Base-by-base conservation (phyloP, 2,888 invertebrate species). In the Dilophus febrilis region DNA sequence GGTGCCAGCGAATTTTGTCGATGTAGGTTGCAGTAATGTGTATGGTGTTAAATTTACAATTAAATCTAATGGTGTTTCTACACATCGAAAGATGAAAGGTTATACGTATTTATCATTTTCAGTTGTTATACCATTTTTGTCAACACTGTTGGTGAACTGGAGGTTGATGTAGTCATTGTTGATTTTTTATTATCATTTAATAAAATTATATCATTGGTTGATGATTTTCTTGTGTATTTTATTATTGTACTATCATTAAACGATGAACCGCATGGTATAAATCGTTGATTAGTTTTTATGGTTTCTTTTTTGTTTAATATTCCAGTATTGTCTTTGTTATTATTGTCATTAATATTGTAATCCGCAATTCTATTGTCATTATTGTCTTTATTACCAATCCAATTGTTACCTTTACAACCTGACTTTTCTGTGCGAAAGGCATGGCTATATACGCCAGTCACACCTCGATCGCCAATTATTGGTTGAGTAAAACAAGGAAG, bases 401-500 rank as follows among this genome's bases (percentile, higher is more conserved):
- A 6, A 22, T 22, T 22, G 29, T 38, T 38, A 19, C 39, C 39
- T 17, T 34, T 33, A 33, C 34, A 39, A 33, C 12, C 13, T 17
- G 33, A 27, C 16, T 11, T 17, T 22, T 39, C 33, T 10, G 39
- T 17, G 13, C 39, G 39, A 11, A 11, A 34, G 2, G 26, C 31
- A 18, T 34, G 33, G 19, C 13, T 39, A 17, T 37, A 37, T 4
- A 29, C 13, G 3, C 27, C 66, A 52, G 27, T 59, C 41, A 13
- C 14, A 14, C 22, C 22, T 4, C 22, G 5, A 22, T 8, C 22
- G 22, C 22, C 22, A 22, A 4, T 8, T 2, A 52, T 54, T 1
- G 71, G 66, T 18, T 68, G 65, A 52, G 72, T 70, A 42, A 75
- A 72, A 51, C 74, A 74, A 7, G 75, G 75, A 48, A 76, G 64